These are phyloP conservation scores for Acleris holmiana DNA, from an alignment of 2,888 invertebrate species.

Conservation along the genomic window DNA sequence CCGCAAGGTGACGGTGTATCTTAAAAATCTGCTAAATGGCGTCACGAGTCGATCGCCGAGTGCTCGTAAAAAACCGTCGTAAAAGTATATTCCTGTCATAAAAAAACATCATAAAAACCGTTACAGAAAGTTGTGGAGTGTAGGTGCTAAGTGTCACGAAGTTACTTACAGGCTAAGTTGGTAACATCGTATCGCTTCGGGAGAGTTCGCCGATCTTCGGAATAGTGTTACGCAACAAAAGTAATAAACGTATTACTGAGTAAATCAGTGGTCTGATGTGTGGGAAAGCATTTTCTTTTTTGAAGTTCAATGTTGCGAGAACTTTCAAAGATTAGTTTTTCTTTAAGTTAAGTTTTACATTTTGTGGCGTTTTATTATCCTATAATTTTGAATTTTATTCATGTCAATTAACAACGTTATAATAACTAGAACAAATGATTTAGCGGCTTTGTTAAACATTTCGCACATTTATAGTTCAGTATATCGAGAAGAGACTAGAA, in stretches of 20 bases:
- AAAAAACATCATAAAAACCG: slow-evolving; percentile 28
- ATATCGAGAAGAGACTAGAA: too few species aligned
- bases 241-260: slow-evolving; percentile 24
- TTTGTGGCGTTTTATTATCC: too few species aligned
- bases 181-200: slow-evolving; percentile 25
- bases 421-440: too few species aligned
- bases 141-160: slow-evolving; percentile 26
- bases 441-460: too few species aligned
- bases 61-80: slow-evolving; percentile 34
- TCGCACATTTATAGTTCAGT: too few species aligned
- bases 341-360: too few species aligned
- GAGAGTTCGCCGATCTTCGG: slow-evolving; percentile 1
- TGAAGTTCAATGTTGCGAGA: not conserved
- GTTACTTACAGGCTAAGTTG: slow-evolving; percentile 19
- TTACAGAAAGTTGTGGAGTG: slow-evolving; percentile 10
- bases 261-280: slow-evolving; percentile 7
- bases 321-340: too few species aligned
- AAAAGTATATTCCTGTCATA: slow-evolving; percentile 35
- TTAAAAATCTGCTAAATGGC: slow-evolving; percentile 13
- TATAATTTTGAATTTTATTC: too few species aligned
- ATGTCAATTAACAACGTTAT: too few species aligned
- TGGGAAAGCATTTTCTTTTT: not conserved
- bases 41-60: slow-evolving; percentile 35
- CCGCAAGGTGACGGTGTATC: slow-evolving; percentile 23
- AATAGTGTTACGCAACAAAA: slow-evolving; percentile 20